phyloP scores from a whole-genome alignment of 2,797 vertebrate species.

The Syngnathus rostellatus region DNA sequence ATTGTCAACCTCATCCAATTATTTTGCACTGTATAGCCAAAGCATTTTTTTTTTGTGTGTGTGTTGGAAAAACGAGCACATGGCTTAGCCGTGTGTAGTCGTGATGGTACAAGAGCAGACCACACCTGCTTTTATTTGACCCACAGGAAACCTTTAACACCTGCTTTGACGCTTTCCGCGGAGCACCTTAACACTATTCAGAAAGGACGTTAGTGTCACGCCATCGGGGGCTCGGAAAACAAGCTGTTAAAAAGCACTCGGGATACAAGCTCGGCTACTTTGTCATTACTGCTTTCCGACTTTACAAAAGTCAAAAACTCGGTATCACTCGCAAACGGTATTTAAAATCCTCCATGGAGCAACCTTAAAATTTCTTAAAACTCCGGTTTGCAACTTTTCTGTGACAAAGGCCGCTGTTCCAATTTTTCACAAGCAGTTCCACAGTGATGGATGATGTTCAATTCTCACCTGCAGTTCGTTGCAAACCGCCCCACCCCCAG shows the following conservation, averaged over 20 bases:
- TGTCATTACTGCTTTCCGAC: not conserved
- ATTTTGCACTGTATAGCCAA: too few species aligned
- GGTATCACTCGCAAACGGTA: not conserved
- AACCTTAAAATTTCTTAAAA: not conserved
- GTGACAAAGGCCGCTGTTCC: conserved; percentile 35
- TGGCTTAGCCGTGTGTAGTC: not conserved
- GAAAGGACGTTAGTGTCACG: conserved; percentile 43
- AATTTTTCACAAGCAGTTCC: conserved; percentile 30
- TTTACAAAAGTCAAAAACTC: too few species aligned
- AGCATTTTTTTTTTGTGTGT: too few species aligned
- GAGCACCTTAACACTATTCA: conserved; percentile 45
- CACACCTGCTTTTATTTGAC: conserved; percentile 37
- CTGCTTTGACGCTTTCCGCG: conserved; percentile 47
- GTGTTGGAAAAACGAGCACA: not conserved
- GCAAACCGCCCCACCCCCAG: conserved; percentile 11
- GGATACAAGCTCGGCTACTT: not conserved
- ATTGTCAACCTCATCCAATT: too few species aligned
- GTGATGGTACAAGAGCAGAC: not conserved
- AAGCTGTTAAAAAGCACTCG: conserved; percentile 51
- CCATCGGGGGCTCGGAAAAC: conserved; percentile 31
- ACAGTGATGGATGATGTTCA: conserved; percentile 37
- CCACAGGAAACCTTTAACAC: conserved; percentile 54
- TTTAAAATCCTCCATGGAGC: not conserved
- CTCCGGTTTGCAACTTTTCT: conserved; percentile 24
- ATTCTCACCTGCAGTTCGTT: conserved; percentile 38